phyloP scores from a whole-genome alignment of 2,797 vertebrate genomes.

The Takifugu rubripes region DNA sequence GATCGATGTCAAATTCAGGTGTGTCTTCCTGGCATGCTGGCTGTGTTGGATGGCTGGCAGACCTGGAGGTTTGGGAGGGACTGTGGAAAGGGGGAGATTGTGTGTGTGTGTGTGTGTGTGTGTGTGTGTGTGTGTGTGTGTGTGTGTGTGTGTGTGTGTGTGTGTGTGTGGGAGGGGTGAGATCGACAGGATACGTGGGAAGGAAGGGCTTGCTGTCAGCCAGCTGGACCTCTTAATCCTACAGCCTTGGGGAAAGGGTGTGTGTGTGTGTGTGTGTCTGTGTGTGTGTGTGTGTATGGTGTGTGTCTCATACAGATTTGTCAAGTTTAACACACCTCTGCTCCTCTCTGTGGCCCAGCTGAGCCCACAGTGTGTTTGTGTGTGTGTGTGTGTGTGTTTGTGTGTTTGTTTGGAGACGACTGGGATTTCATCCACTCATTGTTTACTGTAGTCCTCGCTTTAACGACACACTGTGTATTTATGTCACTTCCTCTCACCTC shows the following conservation, averaged over 20 bases:
- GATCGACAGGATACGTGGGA: conserved; percentile 77
- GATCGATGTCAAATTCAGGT: conserved; percentile 69
- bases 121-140: conserved; percentile 22
- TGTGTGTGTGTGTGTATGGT: conserved; percentile 41
- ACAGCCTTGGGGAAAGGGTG: conserved; percentile 79
- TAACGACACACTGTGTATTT: conserved; percentile 65
- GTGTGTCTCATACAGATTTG: conserved; percentile 71
- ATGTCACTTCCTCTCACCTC: conserved; percentile 57
- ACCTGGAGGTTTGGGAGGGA: conserved; percentile 50
- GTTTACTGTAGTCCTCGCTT: conserved; percentile 67
- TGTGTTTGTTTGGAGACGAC: conserved; percentile 56
- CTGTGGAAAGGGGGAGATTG: conserved; percentile 11
- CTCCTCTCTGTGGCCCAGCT: conserved; percentile 68
- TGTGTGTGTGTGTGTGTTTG: conserved; percentile 31
- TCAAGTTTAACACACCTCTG: conserved; percentile 76
- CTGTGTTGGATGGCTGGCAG: conserved; percentile 54
- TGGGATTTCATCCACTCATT: conserved; percentile 50
- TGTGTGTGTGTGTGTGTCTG: conserved; percentile 50
- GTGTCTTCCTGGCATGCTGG: conserved; percentile 59
- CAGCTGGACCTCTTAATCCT: conserved; percentile 84
- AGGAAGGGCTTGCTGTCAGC: conserved; percentile 82
- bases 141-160: conserved; percentile 20
- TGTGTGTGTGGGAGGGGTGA: conserved; percentile 27
- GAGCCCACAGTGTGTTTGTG: conserved; percentile 59
- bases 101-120: conserved; percentile 30